These are phyloP conservation scores for Ectropis grisescens DNA, from an alignment of 1,140 invertebrate genomes.

Conservation along the genomic window DNA sequence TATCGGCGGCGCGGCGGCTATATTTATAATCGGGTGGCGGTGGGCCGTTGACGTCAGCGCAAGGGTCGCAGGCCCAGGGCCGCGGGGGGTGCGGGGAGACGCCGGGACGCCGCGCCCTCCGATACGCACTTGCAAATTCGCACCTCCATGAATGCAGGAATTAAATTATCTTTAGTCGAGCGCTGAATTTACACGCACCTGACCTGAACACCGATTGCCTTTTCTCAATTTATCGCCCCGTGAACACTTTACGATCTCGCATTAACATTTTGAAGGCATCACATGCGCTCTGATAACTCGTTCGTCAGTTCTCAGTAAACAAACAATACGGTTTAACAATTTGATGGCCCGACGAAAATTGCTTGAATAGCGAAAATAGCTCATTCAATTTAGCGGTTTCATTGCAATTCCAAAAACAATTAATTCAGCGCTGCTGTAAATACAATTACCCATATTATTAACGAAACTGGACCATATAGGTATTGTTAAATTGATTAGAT, in stretches of 20 bases:
- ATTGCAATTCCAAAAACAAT: too few species aligned
- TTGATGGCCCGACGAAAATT: background rate
- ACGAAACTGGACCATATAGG: too few species aligned
- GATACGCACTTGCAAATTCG: conserved; percentile 65
- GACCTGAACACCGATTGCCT: conserved; percentile 24
- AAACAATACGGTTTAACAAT: background rate
- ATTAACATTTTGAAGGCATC: background rate
- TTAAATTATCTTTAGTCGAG: conserved; percentile 48
- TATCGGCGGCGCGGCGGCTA: conserved; percentile 51
- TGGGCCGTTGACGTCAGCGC: conserved; percentile 58
- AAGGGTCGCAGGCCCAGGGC: conserved; percentile 16
- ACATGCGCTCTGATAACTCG: background rate
- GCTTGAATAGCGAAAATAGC: too few species aligned
- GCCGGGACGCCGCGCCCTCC: conserved; percentile 41
- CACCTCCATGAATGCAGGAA: conserved; percentile 61
- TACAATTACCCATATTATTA: too few species aligned
- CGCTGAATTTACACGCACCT: conserved; percentile 35
- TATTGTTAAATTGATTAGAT: too few species aligned
- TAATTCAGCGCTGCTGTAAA: too few species aligned
- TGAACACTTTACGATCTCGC: background rate
- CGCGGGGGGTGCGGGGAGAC: conserved; percentile 14
- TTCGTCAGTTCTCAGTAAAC: background rate
- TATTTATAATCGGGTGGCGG: conserved; percentile 62
- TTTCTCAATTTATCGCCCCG: conserved; percentile 1
- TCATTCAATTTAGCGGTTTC: too few species aligned